These are phyloP conservation scores for Dryomyza anilis DNA, from an alignment of 2,888 invertebrate genomes.

Conservation along the genomic window DNA sequence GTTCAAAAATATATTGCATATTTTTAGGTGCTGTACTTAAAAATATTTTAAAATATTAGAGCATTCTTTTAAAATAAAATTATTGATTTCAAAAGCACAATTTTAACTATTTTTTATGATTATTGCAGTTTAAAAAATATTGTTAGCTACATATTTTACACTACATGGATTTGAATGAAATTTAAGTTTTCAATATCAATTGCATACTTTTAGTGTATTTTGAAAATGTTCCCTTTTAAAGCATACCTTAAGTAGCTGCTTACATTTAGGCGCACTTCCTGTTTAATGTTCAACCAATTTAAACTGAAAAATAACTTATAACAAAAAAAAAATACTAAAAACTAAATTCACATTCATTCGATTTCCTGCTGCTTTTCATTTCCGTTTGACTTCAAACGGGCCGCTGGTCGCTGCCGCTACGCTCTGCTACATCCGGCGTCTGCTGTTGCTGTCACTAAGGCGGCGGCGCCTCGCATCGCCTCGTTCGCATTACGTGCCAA, in stretches of 20 bases:
- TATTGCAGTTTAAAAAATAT: no score
- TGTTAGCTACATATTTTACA: no score
- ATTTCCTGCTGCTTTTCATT: slow-evolving; percentile 1
- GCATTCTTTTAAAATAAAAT: no score
- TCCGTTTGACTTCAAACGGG: slow-evolving; percentile 8
- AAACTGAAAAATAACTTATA: not conserved
- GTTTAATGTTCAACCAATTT: no score
- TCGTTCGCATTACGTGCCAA: slow-evolving; percentile 25
- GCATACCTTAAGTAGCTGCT: not conserved
- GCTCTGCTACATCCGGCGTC: not conserved
- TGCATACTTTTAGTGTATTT: no score
- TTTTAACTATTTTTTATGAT: no score
- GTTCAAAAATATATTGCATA: no score
- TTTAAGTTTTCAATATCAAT: no score
- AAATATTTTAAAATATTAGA: no score
- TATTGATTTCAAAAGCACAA: no score
- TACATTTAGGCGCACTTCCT: no score
- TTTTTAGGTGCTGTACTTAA: not conserved
- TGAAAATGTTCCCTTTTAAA: not conserved
- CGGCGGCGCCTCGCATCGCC: not conserved
- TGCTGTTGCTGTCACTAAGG: not conserved
- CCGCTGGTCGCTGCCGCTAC: not conserved
- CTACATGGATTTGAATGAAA: no score
- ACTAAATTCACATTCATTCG: not conserved
- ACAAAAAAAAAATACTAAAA: not conserved